A percentile compares a stretch with the other conserved stretches of the same genome.
These are phyloP conservation scores for Halictus ligatus DNA, from an alignment of 2,888 invertebrate species.

Conservation along the genomic window DNA sequence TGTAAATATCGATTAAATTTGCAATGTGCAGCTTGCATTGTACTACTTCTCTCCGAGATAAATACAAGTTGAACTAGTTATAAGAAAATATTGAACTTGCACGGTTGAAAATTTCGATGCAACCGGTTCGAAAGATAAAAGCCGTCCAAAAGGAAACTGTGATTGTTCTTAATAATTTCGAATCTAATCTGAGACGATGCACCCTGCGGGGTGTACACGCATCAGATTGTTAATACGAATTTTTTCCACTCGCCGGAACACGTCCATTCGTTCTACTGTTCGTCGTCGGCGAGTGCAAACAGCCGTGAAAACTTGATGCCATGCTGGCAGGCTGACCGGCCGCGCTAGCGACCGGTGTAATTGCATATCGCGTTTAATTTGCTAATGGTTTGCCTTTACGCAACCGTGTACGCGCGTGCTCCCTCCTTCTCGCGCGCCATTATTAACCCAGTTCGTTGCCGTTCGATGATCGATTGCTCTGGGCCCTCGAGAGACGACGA, in stretches of 20 bases:
- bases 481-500: conserved; percentile 31
- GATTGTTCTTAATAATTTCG: background rate
- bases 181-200: background rate
- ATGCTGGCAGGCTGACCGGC: background rate
- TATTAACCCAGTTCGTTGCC: conserved; percentile 71
- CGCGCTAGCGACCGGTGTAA: conserved; percentile 33
- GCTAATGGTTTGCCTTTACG: conserved; percentile 69
- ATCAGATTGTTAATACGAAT: background rate
- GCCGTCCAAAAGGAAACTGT: background rate
- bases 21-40: too few relatives aligned
- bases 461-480: conserved; percentile 63
- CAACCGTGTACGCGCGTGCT: conserved; percentile 51
- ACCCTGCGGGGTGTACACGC: background rate
- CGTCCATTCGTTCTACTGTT: background rate
- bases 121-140: background rate
- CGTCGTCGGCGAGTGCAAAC: conserved; percentile 19
- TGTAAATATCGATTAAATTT: too few relatives aligned
- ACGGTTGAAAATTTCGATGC: background rate
- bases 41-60: too few relatives aligned
- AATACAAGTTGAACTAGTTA: too few relatives aligned
- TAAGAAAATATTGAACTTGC: background rate
- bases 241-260: background rate
- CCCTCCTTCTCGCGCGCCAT: conserved; percentile 34
- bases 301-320: conserved; percentile 22
- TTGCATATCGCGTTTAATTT: conserved; percentile 66